phyloP scores from a whole-genome alignment of 2,113 vertebrate genomes.

The Corythaeola cristata region DNA sequence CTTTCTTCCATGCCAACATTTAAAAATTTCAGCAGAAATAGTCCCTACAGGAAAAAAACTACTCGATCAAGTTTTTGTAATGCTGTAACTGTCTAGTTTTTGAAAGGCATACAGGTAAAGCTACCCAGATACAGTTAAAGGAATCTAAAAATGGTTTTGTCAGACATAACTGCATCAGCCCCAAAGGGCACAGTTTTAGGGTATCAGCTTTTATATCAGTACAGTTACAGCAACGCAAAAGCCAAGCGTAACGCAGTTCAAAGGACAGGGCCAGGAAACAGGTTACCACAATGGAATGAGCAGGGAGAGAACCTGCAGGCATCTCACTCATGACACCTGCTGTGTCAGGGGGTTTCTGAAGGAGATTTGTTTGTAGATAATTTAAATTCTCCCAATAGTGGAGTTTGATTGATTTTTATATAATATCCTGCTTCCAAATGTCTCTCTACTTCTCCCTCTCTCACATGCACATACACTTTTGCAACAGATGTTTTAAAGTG shows the following conservation, averaged over 20 bases:
- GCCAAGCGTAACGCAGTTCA: not conserved
- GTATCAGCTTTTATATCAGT: not conserved
- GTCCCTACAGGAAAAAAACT: not conserved
- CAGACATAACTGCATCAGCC: not conserved
- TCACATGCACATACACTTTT: not conserved
- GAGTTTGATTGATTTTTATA: not conserved
- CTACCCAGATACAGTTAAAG: not conserved
- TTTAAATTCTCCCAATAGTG: not conserved
- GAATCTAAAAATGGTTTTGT: not conserved
- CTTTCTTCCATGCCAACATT: not conserved
- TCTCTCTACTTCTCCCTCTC: not conserved
- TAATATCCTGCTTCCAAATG: not conserved
- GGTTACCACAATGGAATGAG: not conserved
- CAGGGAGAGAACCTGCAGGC: not conserved
- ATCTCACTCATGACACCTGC: too few relatives aligned
- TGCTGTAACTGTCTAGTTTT: not conserved
- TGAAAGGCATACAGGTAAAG: not conserved
- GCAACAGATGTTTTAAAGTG: not conserved
- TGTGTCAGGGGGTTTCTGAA: not conserved
- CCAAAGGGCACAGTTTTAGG: not conserved
- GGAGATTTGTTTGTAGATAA: not conserved
- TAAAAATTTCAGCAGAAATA: not conserved
- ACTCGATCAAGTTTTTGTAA: not conserved
- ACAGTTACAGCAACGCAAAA: accelerated
- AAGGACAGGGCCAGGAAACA: not conserved